Base-by-base conservation (phyloP, 2,888 invertebrate genomes). In the Ophioninae sp. region DNA sequence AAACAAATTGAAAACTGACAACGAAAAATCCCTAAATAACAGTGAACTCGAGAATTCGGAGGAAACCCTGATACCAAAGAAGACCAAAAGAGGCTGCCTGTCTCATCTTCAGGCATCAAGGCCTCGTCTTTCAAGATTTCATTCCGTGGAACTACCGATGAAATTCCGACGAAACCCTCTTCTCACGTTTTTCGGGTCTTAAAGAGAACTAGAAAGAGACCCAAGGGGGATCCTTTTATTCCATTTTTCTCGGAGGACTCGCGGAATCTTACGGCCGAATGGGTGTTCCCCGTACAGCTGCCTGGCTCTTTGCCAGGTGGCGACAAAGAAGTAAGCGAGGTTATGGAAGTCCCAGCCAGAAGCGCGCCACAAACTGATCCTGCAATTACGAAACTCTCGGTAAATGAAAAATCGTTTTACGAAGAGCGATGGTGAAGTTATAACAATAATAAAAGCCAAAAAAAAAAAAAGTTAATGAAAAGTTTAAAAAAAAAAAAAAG, bases 181-280 rank as follows among this genome's bases (percentile, higher is more conserved):
- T 77, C 70, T 78, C 82, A 64, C 69, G 57, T 69, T 79, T 79
- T 75, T 79, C 56, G 76, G 76, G 68, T 41, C 83, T 78, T 59
- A 65, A 65, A 67, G 77, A n/a, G n/a, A n/a, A 64, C 76, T 30
- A 70, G 77, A 81, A 77, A 3, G 3, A 83, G 77, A 72, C 23
- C 69, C n/a, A 67, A 59, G 61, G 39, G 68, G 50, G 68, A 74
- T 78, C 69, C 65, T 68, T 83, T 83, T 74, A 41, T 83, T 21
- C 65, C 13, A 67, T 74, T 83, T 83, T 77, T 81, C 77, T 69
- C 77, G 78, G 30, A 69, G 69, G 74, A 69, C 77, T 78, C 68
- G 78, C 59, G 64, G 79, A 83, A 79, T 79, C 83, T 62, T 62
- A 59, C 69, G 61, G 68, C 30, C 79, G 37, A 74, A 56, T 56